These are phyloP conservation scores for Brevimyrus niger DNA, from an alignment of 2,113 vertebrate genomes.

Conservation along the genomic window DNA sequence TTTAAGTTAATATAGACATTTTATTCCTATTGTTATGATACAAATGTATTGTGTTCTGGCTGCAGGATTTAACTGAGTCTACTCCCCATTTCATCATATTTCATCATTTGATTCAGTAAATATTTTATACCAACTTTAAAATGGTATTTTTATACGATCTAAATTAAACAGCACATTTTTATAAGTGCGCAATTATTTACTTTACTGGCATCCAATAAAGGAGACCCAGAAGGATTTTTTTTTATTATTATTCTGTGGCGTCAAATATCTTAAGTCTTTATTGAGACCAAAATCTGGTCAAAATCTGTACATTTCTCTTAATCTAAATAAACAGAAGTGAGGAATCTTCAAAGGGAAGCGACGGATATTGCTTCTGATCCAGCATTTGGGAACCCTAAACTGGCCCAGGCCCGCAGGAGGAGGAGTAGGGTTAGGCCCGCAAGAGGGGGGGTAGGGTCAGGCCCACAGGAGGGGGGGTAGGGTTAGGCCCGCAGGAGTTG, in stretches of 20 bases:
- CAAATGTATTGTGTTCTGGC: neutral
- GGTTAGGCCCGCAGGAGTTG: no score
- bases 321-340: conserved; percentile 22
- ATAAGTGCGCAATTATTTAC: neutral
- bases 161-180: neutral
- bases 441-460: neutral
- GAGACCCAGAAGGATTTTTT: neutral
- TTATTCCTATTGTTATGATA: neutral
- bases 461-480: neutral
- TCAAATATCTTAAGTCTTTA: neutral
- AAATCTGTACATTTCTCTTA: conserved; percentile 14
- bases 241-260: neutral
- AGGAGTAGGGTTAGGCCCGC: neutral
- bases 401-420: neutral
- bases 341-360: conserved; percentile 18
- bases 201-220: neutral
- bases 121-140: neutral
- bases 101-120: neutral
- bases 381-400: conserved; percentile 9
- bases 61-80: neutral
- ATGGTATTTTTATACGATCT: neutral
- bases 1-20: neutral
- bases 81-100: conserved; percentile 6
- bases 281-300: conserved; percentile 4
- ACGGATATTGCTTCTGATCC: conserved; percentile 26